Evolutionary conservation across 2,113 vertebrate species (phyloP).

Genomic region (Atrichornis clamosus): DNA sequence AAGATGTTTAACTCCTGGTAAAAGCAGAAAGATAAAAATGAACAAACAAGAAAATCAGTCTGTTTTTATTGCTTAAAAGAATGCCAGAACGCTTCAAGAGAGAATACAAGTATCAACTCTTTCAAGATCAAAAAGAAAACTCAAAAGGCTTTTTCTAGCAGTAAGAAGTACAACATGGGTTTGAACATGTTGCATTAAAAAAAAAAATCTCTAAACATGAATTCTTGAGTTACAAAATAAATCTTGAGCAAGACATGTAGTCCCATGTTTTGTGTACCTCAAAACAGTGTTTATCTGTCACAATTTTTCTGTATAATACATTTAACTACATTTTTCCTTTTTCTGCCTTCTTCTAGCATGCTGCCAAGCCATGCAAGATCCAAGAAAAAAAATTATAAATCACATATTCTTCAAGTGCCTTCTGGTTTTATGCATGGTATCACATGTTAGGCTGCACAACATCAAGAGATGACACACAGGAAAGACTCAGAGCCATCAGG

Average conservation of each 20-base stretch:
- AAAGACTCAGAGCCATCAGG: too few species aligned
- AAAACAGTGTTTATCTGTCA: neutral
- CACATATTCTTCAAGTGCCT: neutral
- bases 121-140: neutral
- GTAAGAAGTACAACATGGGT: neutral
- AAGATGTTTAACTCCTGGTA: neutral
- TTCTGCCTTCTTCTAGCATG: neutral
- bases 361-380: neutral
- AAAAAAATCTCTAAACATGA: neutral
- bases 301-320: neutral
- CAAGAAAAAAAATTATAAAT: neutral
- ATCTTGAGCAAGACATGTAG: neutral
- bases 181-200: neutral
- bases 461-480: fast-evolving
- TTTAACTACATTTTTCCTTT: neutral
- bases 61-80: neutral
- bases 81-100: neutral
- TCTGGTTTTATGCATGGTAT: neutral
- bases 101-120: neutral
- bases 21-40: neutral
- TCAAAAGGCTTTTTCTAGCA: neutral
- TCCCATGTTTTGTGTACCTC: neutral
- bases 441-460: fast-evolving
- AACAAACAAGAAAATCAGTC: neutral
- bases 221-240: neutral